A percentile compares a stretch with the other conserved stretches of the same genome.
Conservation (phyloP, 30 jellyfish, hydroid and myxozoan genomes). For the Hydractinia symbiolongicarpus region DNA sequence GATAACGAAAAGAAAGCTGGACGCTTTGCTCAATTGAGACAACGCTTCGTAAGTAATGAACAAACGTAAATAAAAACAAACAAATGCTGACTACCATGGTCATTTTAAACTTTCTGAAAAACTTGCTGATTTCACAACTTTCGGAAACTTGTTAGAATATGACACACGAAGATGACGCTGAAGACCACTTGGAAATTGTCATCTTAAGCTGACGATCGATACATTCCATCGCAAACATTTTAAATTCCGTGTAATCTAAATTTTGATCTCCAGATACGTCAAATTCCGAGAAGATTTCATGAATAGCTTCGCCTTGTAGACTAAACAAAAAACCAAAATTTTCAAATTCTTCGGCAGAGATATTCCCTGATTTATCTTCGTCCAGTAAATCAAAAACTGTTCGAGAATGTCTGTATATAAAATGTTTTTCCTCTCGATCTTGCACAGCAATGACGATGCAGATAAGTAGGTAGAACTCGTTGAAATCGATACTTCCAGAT, state of each 20-base stretch:
- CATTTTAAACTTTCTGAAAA: not conserved
- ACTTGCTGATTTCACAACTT: not conserved
- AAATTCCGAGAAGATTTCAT: slow-evolving; percentile 70
- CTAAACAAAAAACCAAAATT: slow-evolving; percentile 69
- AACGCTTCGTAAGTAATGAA: not conserved
- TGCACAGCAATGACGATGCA: slow-evolving; percentile 80
- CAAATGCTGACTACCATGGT: not conserved
- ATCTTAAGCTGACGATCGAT: slow-evolving; percentile 59
- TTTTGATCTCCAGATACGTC: slow-evolving; percentile 90
- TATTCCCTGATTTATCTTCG: slow-evolving; percentile 70
- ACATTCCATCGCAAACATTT: slow-evolving; percentile 96
- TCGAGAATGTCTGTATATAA: slow-evolving; percentile 81
- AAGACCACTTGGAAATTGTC: not conserved
- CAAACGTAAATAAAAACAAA: too few relatives aligned
- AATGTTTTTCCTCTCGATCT: slow-evolving; percentile 75
- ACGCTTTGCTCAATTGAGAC: slow-evolving; percentile 11
- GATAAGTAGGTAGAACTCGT: slow-evolving; percentile 67
- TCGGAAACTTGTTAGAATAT: not conserved
- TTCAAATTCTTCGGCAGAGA: slow-evolving; percentile 84
- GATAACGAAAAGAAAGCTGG: slow-evolving; percentile 13
- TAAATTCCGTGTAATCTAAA: slow-evolving; percentile 74
- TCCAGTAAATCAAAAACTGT: slow-evolving; percentile 80
- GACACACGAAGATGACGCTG: not conserved
- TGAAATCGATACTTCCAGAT: slow-evolving; percentile 82
- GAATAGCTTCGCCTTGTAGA: slow-evolving; percentile 65